Evolutionary conservation across 2,888 invertebrate species (phyloP).

Genomic region (Conus canariensis): DNA sequence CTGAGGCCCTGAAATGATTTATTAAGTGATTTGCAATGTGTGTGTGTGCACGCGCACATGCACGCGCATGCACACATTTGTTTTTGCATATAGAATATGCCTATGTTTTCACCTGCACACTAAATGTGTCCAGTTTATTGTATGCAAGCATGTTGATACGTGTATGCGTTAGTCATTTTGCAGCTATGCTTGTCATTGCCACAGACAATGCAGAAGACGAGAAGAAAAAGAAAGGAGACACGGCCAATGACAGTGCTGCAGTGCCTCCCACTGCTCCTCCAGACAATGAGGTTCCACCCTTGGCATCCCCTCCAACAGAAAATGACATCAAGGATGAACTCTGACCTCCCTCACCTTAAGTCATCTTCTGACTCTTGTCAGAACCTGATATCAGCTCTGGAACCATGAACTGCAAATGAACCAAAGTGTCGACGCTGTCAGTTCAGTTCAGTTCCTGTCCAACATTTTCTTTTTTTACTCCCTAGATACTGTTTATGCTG

Average conservation of each 20-base stretch:
- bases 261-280: constrained; percentile 5
- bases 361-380: neutral
- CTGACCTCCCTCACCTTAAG: neutral
- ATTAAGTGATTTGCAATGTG: neutral
- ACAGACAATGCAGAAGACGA: neutral
- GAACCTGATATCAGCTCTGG: neutral
- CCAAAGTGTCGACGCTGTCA: too few species aligned
- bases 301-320: neutral
- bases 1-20: too few species aligned
- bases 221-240: constrained; percentile 25
- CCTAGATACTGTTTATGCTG: too few species aligned
- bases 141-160: too few species aligned
- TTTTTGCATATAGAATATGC: too few species aligned
- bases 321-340: constrained; percentile 30
- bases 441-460: too few species aligned
- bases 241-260: neutral
- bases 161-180: too few species aligned
- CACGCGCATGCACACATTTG: neutral
- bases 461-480: too few species aligned
- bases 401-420: too few species aligned
- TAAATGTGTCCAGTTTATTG: too few species aligned
- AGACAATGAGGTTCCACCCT: neutral
- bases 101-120: too few species aligned
- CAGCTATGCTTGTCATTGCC: too few species aligned
- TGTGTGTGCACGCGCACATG: neutral